Evolutionary conservation across 2,797 vertebrate genomes (phyloP), one percentile per base, ranked within the genome.

Genomic region (Anabacerthia variegaticeps): DNA sequence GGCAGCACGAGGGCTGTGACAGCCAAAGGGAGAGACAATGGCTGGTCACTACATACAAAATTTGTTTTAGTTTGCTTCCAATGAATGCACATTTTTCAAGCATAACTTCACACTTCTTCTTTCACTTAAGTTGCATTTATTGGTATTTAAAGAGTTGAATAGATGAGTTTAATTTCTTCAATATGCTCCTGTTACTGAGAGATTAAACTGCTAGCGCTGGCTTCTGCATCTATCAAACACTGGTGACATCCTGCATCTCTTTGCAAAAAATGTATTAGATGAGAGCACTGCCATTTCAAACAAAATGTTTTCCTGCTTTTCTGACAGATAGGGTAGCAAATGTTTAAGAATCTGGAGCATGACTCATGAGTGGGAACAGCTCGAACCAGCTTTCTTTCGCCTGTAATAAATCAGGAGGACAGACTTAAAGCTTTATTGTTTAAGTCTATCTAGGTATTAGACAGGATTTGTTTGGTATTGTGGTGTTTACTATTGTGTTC

Each of bases 281-380:
- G 75, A 91, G 92, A 66, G 46, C 75, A 27, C 76, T 94, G 86
- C 90, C 78, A 80, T 93, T 92, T 96, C 84, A 72, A 75, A 94
- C 61, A 51, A 81, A 93, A 66, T 85, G 86, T 92, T 94, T 93
- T 94, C 63, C 83, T 95, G 77, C 62, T 89, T 96, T 93, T 77
- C 85, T 96, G 93, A 93, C 86, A 94, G 88, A 67, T 83, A 95
- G 58, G 71, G 76, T 89, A 92, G 88, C 93, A 95, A 95, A 83
- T 88, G 84, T 85, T 96, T 85, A 91, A 95, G 93, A 96, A 75
- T 93, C 80, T 87, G 78, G 69, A 97, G 90, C 48, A 81, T 95
- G 93, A 96, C 61, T 96, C 93, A 89, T 66, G 30, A 89, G 92
- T 85, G 72, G 74, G 92, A 95, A 89, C 92, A 94, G 78, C 80